phyloP scores from a whole-genome alignment of 2,113 vertebrate species.

The Thamnaconus septentrionalis region DNA sequence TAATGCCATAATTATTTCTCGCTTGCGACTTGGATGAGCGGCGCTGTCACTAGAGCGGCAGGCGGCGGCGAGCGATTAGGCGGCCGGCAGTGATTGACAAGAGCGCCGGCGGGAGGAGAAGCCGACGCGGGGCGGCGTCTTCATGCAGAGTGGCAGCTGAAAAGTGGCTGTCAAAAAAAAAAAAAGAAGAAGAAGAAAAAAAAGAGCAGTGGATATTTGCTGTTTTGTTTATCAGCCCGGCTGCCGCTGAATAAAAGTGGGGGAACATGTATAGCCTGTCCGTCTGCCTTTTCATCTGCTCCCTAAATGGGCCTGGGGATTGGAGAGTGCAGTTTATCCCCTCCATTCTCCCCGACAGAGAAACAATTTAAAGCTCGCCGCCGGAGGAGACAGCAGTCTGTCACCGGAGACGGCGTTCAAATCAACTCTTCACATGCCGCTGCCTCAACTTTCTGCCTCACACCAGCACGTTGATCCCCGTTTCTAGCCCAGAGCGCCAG shows the following conservation, averaged over 20 bases:
- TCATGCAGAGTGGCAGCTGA: conserved; percentile 67
- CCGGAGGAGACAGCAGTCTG: conserved; percentile 49
- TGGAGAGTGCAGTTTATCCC: conserved; percentile 70
- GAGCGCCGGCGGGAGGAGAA: not conserved
- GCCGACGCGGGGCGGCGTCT: conserved; percentile 13
- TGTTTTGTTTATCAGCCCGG: conserved; percentile 69
- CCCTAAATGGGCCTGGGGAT: conserved; percentile 70
- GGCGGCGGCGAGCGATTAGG: conserved; percentile 1
- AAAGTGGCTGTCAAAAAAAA: conserved; percentile 70
- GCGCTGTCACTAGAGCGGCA: conserved; percentile 73
- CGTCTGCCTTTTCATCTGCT: conserved; percentile 67
- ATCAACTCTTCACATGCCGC: conserved; percentile 50
- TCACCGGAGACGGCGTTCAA: conserved; percentile 64
- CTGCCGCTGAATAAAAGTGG: conserved; percentile 55
- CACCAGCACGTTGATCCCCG: not conserved
- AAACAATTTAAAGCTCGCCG: conserved; percentile 63
- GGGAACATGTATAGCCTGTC: conserved; percentile 67
- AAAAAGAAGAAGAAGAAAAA: no score
- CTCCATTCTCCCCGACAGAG: conserved; percentile 54
- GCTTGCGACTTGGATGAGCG: conserved; percentile 93
- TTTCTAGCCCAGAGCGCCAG: not conserved
- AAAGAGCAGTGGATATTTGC: conserved; percentile 61
- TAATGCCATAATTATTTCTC: conserved; percentile 96
- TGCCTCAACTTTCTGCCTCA: conserved; percentile 1
- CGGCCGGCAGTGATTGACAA: conserved; percentile 40